Evolutionary conservation across 2,888 invertebrate species (phyloP).

Genomic region (Archips xylosteana): DNA sequence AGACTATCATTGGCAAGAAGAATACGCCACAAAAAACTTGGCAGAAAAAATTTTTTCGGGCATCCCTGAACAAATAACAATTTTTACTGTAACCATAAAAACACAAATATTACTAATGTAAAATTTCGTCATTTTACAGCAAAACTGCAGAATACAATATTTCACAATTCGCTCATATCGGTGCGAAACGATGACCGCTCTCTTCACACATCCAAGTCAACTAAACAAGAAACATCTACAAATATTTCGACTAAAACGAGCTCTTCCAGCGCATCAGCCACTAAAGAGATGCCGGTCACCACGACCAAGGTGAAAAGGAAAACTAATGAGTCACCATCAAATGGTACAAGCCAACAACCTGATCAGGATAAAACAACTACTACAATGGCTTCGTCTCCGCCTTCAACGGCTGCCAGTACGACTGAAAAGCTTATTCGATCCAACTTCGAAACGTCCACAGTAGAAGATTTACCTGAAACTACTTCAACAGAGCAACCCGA

Average conservation of each 20-base stretch:
- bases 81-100: too few species aligned
- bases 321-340: conserved; percentile 59
- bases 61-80: too few species aligned
- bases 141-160: conserved; percentile 44
- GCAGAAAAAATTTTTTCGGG: too few species aligned
- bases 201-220: conserved; percentile 58
- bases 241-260: conserved; percentile 56
- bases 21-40: too few species aligned
- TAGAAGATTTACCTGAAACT: conserved; percentile 48
- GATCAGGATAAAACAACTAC: conserved; percentile 47
- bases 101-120: not conserved
- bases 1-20: too few species aligned
- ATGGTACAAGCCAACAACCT: conserved; percentile 44
- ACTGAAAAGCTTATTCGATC: conserved; percentile 44
- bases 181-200: conserved; percentile 64
- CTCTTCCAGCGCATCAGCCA: conserved; percentile 52
- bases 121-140: conserved; percentile 49
- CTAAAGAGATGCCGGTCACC: conserved; percentile 56
- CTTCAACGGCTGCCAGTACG: conserved; percentile 46
- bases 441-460: conserved; percentile 46
- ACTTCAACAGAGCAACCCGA: conserved; percentile 68
- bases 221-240: conserved; percentile 61
- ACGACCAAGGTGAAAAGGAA: conserved; percentile 74
- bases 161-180: conserved; percentile 56
- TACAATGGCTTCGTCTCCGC: conserved; percentile 46